Conservation (phyloP, 2,888 invertebrate genomes). For the Drosophila flavopinicola region DNA sequence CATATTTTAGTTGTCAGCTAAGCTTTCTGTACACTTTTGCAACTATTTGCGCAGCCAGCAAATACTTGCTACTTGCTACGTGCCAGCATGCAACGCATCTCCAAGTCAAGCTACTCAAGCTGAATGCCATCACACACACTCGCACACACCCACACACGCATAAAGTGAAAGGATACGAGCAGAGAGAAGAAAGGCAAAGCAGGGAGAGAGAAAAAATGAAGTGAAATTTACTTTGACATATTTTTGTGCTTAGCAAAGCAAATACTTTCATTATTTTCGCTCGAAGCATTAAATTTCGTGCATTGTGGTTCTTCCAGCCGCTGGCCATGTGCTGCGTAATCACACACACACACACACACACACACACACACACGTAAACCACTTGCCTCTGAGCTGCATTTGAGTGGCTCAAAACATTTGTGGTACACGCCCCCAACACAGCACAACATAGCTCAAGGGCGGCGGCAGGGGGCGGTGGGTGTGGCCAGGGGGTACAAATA, state of each 20-base stretch:
- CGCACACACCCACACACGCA: conserved; percentile 10
- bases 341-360: conserved; percentile 31
- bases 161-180: conserved; percentile 53
- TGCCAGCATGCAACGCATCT: conserved; percentile 70
- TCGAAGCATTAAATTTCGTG: conserved; percentile 78
- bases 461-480: background rate
- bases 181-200: conserved; percentile 16
- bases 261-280: conserved; percentile 82
- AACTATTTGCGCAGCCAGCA: conserved; percentile 18
- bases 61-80: conserved; percentile 49
- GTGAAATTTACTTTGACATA: conserved; percentile 81
- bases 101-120: conserved; percentile 46
- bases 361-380: conserved; percentile 18
- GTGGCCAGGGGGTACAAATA: conserved; percentile 8
- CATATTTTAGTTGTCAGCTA: conserved; percentile 1
- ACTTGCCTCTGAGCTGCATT: conserved; percentile 69
- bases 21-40: conserved; percentile 1
- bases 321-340: conserved; percentile 48
- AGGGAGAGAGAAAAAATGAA: conserved; percentile 65
- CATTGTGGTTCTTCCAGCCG: conserved; percentile 63
- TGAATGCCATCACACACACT: conserved; percentile 28
- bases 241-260: conserved; percentile 82
- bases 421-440: conserved; percentile 58
- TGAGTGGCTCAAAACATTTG: conserved; percentile 79
- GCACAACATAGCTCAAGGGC: background rate